Evolutionary conservation across 2,113 vertebrate species (phyloP).

Genomic region (Aspidoscelis tigris): DNA sequence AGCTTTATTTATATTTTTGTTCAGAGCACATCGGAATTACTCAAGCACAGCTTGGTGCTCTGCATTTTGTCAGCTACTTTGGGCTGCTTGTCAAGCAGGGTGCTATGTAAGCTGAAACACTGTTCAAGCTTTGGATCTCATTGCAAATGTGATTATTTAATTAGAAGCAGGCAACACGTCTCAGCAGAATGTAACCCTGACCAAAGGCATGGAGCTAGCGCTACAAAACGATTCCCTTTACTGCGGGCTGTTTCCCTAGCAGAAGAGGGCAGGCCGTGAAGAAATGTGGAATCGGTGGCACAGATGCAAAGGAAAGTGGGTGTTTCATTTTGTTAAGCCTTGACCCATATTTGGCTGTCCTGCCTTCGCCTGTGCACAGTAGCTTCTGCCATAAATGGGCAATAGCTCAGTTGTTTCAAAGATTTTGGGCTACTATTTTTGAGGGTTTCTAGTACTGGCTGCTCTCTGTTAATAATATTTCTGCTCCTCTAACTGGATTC

Average conservation of each 20-base stretch:
- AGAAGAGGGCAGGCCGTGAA: slow-evolving; percentile 50
- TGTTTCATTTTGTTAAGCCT: slow-evolving; percentile 39
- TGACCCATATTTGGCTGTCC: slow-evolving; percentile 67
- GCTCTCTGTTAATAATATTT: slow-evolving; percentile 37
- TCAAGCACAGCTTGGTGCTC: slow-evolving; percentile 57
- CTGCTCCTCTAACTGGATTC: slow-evolving; percentile 35
- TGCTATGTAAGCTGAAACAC: slow-evolving; percentile 52
- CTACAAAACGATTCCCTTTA: slow-evolving; percentile 54
- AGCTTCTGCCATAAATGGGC: slow-evolving; percentile 53
- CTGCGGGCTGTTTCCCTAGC: slow-evolving; percentile 54
- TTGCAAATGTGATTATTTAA: slow-evolving; percentile 70
- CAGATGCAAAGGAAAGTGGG: slow-evolving; percentile 43
- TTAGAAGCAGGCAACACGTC: slow-evolving; percentile 62
- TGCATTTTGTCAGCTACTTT: slow-evolving; percentile 53
- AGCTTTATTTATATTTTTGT: slow-evolving; percentile 44
- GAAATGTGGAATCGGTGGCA: slow-evolving; percentile 44
- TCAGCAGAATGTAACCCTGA: slow-evolving; percentile 69
- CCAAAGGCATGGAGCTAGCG: slow-evolving; percentile 57
- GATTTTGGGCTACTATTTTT: slow-evolving; percentile 50
- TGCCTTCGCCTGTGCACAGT: slow-evolving; percentile 41
- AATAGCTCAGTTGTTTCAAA: slow-evolving; percentile 62
- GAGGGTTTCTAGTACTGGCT: slow-evolving; percentile 20
- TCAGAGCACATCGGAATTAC: slow-evolving; percentile 46
- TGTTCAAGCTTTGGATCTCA: slow-evolving; percentile 57
- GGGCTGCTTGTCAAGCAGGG: slow-evolving; percentile 63